A percentile compares a stretch with the other conserved stretches of the same genome.
phyloP scores from a whole-genome alignment of 2,113 vertebrate species.

The Triplophysa rosa region DNA sequence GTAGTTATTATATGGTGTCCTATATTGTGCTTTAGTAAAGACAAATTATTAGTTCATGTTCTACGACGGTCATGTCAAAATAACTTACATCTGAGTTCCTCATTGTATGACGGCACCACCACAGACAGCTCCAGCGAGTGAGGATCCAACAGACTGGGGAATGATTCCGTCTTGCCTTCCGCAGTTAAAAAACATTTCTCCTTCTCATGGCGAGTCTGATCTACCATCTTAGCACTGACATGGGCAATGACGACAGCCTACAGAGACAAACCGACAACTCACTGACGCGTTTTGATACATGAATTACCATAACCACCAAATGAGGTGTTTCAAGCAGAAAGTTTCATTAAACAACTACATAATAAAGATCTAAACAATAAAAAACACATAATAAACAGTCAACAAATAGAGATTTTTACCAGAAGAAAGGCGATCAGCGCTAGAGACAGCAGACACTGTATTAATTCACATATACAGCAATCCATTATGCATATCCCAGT shows the following conservation, averaged over 20 bases:
- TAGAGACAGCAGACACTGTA: conserved; percentile 61
- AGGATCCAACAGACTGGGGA: conserved; percentile 82
- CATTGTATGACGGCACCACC: conserved; percentile 92
- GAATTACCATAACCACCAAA: neutral
- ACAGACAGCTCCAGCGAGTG: conserved; percentile 85
- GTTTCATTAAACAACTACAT: too few species aligned
- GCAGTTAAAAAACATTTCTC: conserved; percentile 82
- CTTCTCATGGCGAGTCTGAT: conserved; percentile 70
- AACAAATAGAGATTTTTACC: conserved; percentile 60
- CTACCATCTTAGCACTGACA: conserved; percentile 79
- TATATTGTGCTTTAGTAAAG: too few species aligned
- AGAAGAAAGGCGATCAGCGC: conserved; percentile 60
- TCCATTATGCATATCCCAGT: conserved; percentile 64
- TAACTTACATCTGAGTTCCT: conserved; percentile 81
- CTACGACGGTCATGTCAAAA: neutral
- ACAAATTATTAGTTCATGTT: too few species aligned
- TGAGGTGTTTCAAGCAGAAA: too few species aligned
- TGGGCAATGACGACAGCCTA: conserved; percentile 82
- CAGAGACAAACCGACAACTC: neutral
- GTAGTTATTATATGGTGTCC: too few species aligned
- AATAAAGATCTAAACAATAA: neutral
- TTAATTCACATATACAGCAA: conserved; percentile 59
- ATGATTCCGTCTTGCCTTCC: conserved; percentile 71
- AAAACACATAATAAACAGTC: neutral
- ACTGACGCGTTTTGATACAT: neutral